Percentiles rank a stretch among this genome's conserved stretches.
Conservation (phyloP, 2,797 vertebrate species). For the Carcharodon carcharias region DNA sequence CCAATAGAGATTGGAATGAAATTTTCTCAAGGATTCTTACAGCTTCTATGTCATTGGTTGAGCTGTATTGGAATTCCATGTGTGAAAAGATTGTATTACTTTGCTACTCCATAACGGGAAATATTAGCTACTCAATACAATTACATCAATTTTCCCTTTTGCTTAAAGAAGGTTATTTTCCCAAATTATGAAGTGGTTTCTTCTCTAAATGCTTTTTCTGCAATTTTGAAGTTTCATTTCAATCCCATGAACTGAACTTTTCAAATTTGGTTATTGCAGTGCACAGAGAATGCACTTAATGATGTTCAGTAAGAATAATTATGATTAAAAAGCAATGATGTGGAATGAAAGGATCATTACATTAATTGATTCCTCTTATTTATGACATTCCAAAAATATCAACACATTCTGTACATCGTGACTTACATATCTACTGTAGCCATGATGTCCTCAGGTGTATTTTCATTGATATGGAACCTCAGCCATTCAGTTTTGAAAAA, state of each 20-base stretch:
- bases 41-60: not conserved
- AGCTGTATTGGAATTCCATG: not conserved
- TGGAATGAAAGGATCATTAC: not conserved
- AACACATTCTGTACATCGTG: not conserved
- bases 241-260: not conserved
- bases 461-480: conserved; percentile 17
- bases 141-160: not conserved
- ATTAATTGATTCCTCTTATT: not conserved
- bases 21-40: not conserved
- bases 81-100: not conserved
- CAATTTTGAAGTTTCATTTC: not conserved
- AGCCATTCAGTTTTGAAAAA: not conserved
- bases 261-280: not conserved
- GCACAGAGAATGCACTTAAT: not conserved
- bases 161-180: not conserved
- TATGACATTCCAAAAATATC: not conserved
- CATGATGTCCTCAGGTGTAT: not conserved
- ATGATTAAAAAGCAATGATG: not conserved
- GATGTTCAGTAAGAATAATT: not conserved
- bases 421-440: not conserved
- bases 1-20: not conserved
- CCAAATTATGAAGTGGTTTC: not conserved
- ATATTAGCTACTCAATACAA: not conserved
- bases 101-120: not conserved
- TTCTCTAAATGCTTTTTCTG: not conserved